Evolutionary conservation across 2,888 invertebrate species (phyloP), one percentile per base, ranked within the genome.

Genomic region (Ophion ventricosus): DNA sequence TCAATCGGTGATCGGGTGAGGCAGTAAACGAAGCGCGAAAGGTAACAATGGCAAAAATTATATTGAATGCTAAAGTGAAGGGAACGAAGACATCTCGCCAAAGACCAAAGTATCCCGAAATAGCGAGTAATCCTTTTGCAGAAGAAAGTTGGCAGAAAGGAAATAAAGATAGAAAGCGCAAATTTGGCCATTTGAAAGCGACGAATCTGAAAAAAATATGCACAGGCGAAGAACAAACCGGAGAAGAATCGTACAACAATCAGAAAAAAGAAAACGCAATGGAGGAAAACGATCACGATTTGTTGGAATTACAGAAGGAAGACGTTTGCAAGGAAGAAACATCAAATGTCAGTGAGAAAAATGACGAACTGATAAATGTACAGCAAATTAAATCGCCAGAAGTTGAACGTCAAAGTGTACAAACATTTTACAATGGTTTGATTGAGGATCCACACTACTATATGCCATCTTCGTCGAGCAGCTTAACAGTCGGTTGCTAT

Each of bases 391-490:
- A 59, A 66, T 10, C 40, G n/a, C 26, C 25, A 75, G 29, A 63
- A 75, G 40, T n/a, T 29, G 43, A 43, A 43, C 43, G 43, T 35
- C 11, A n/a, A 11, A 23, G 49, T 20, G 17, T 40, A 40, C 10
- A 26, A 29, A 29, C 23, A 54, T 78, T 77, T 25, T 59, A 49
- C 29, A 78, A 78, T 59, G 66, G 73, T 2, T 57, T 78, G 40
- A 54, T 73, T 43, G n/a, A 63, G 59, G 73, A 80, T 59, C n/a
- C 14, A 7, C 8, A 64, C 23, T 84, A 79, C 75, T 84, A 84
- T 35, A 61, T 80, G 40, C 23, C 17, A 29, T 77, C 77, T 2
- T 70, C 56, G 49, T 72, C 75, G 26, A 35, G 59, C 25, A 49
- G 26, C 17, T 7, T 70, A 17, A 63, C 76, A 61, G 26, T 85